Base-by-base conservation (phyloP, 2,888 invertebrate species). In the Cryptus viduatorius region DNA sequence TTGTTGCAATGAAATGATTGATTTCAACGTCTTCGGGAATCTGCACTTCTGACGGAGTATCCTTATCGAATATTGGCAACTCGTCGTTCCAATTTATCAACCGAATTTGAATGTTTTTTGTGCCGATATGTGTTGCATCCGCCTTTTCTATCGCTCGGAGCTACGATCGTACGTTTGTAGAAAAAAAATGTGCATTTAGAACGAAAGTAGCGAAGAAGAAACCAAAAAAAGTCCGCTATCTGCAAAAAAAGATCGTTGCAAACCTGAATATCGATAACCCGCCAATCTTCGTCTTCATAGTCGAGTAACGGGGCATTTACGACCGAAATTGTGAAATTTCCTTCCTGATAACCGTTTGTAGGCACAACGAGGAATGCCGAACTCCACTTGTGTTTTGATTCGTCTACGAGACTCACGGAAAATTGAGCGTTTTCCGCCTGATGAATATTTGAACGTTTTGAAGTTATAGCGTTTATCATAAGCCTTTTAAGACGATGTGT, bases 11-110 rank as follows among this genome's bases (percentile, higher is more conserved):
- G 4, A 86, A 82, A 84, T 92, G 94, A 2, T 94, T 95, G 1
- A 89, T 92, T 0, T 92, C 93, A 42, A 95, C 95, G 19, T 95
- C 96, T 94, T 97, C 97, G 14, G 94, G 91, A 76, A 96, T 94
- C 4, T 92, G 87, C 0, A 94, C 94, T 0, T 89, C 94, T 48
- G 94, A 92, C 4, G 92, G 90, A 14, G 90, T 87, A 3, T 92
- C 82, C 5, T 92, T 89, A 44, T 86, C 80, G 91, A 97, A 97
- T 85, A 94, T 94, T 0, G 97, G 97, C 86, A 94, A 89, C 91
- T 97, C 96, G 90, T 97, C 97, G 92, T 97, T 97, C 94, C 95
- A 95, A 93, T 97, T 96, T 44, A 94, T 93, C 61, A 97, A 94
- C 78, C 94, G 90, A 10, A 96, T 95, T 79, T 92, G 92, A 0